These are phyloP conservation scores for Callyntrura guangdongensis DNA, from an alignment of 2,888 invertebrate species.

Conservation along the genomic window DNA sequence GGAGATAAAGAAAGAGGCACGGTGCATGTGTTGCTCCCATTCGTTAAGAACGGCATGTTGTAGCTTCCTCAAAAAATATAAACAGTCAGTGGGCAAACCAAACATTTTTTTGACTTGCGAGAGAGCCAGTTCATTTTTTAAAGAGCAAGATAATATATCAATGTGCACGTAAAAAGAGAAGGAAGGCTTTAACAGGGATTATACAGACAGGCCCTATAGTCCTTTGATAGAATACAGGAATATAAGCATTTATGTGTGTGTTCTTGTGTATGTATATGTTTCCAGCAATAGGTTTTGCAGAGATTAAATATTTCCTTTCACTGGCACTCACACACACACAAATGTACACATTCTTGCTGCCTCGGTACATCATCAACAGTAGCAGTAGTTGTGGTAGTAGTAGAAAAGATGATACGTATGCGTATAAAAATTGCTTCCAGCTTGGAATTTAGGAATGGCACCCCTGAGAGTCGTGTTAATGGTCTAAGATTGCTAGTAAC, in stretches of 20 bases:
- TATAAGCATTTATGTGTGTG: background rate
- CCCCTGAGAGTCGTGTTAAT: slow-evolving; percentile 84
- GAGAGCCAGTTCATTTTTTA: slow-evolving; percentile 28
- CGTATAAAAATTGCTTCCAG: slow-evolving; percentile 76
- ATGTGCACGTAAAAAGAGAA: background rate
- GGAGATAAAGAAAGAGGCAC: background rate
- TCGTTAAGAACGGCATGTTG: background rate
- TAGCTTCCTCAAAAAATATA: background rate
- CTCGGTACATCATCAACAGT: slow-evolving; percentile 18
- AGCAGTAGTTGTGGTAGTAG: background rate
- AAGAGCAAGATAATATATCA: slow-evolving; percentile 32
- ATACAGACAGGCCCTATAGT: background rate
- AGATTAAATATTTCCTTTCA: slow-evolving; percentile 26
- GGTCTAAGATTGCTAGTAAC: slow-evolving; percentile 83
- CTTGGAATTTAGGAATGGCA: slow-evolving; percentile 83
- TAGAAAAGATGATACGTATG: slow-evolving; percentile 49
- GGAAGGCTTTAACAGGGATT: slow-evolving; percentile 40
- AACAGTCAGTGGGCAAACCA: slow-evolving; percentile 13
- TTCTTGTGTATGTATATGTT: too few relatives aligned
- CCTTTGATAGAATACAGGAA: background rate
- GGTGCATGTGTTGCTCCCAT: slow-evolving; percentile 31
- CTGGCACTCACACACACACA: slow-evolving; percentile 24
- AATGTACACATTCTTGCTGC: background rate
- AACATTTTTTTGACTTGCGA: slow-evolving; percentile 47
- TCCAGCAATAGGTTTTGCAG: slow-evolving; percentile 18